Conservation (phyloP, 2,888 invertebrate species). For the Adelognathus sp. region DNA sequence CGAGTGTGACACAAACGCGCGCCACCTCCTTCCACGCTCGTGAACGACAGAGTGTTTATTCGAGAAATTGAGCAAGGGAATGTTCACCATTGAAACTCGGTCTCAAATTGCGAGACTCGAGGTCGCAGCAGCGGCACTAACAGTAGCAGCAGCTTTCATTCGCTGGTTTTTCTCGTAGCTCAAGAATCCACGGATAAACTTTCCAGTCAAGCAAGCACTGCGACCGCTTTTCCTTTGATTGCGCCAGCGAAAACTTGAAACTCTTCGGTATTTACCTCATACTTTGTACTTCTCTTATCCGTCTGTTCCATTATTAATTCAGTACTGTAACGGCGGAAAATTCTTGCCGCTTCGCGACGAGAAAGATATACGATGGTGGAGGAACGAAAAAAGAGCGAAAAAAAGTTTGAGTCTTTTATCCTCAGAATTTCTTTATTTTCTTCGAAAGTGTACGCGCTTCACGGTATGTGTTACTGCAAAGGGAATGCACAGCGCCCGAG, state of each 20-base stretch:
- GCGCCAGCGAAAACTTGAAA: conserved; percentile 12
- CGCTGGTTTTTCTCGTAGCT: conserved; percentile 6
- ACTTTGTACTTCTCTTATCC: not conserved
- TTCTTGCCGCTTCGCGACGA: not conserved
- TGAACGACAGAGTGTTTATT: conserved; percentile 55
- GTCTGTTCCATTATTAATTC: not conserved
- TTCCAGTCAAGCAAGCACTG: conserved; percentile 30
- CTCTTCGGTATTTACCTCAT: not conserved
- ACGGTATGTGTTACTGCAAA: conserved; percentile 1
- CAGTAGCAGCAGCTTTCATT: conserved; percentile 14
- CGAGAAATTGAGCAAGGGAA: conserved; percentile 35
- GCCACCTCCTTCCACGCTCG: not conserved
- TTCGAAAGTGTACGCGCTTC: not conserved
- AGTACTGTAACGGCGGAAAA: not conserved
- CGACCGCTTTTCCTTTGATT: conserved; percentile 18
- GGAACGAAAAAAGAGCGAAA: not conserved
- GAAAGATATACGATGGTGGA: not conserved
- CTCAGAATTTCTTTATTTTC: conserved; percentile 6
- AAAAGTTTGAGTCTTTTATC: conserved; percentile 19
- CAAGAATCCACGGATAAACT: conserved; percentile 38
- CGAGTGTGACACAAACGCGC: not conserved
- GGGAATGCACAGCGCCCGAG: conserved; percentile 7
- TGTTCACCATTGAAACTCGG: conserved; percentile 35
- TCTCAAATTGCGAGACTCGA: conserved; percentile 24
- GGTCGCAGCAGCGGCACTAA: not conserved